Conservation (phyloP, 2,113 vertebrate genomes). For the Saimiri boliviensis region DNA sequence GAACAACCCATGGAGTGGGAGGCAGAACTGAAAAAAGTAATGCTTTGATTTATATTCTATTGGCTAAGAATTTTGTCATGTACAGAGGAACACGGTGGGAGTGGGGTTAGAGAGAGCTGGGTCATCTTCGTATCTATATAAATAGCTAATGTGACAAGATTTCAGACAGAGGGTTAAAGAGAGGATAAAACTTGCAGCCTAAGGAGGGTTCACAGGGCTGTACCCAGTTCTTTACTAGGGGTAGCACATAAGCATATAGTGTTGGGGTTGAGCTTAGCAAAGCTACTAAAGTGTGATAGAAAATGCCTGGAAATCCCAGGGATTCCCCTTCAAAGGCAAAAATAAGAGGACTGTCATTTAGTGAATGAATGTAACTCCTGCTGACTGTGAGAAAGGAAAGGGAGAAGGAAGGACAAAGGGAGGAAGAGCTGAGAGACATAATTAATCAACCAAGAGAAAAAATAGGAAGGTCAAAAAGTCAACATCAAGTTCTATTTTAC, state of each 20-base stretch:
- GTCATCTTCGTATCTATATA: background rate
- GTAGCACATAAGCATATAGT: background rate
- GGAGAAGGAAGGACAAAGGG: slow-evolving; percentile 38
- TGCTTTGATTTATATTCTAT: background rate
- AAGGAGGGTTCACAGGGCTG: background rate
- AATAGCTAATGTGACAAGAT: background rate
- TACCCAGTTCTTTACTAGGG: background rate
- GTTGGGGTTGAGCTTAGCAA: background rate
- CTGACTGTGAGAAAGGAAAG: slow-evolving; percentile 22
- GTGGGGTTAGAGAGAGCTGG: background rate
- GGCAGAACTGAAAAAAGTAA: background rate
- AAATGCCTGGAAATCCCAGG: slow-evolving; percentile 32
- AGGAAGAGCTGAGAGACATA: slow-evolving; percentile 31
- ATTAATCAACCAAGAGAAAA: slow-evolving; percentile 51
- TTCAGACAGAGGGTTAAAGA: background rate
- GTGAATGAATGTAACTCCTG: background rate
- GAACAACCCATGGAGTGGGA: background rate
- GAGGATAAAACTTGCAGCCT: background rate
- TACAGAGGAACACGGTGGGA: background rate
- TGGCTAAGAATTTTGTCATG: slow-evolving; percentile 6
- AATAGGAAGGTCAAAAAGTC: slow-evolving; percentile 45
- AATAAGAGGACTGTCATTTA: slow-evolving; percentile 22
- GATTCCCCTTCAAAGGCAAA: slow-evolving; percentile 45
- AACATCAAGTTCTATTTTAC: slow-evolving; percentile 49
- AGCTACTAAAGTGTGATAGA: background rate